A percentile compares a stretch with the other conserved stretches of the same genome.
Conservation (phyloP, 2,113 vertebrate genomes). For the Lipophrys pholis region DNA sequence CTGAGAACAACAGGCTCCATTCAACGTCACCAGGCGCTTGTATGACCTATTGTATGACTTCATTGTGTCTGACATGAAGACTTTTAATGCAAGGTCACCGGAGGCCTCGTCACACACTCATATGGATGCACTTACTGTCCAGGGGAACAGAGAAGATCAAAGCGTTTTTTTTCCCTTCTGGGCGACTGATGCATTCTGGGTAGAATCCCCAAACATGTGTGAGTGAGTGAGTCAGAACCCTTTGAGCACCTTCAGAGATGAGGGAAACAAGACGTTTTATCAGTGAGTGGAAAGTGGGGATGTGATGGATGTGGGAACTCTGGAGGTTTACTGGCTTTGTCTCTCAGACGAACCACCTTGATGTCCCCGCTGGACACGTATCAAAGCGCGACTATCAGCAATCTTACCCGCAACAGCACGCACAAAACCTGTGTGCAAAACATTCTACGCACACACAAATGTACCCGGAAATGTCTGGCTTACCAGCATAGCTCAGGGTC, state of each 20-base stretch:
- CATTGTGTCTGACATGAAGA: conserved; percentile 32
- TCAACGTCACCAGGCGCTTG: not conserved
- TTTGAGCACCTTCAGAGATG: conserved; percentile 21
- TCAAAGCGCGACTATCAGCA: conserved; percentile 15
- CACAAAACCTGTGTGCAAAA: conserved; percentile 41
- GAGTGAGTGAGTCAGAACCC: conserved; percentile 17
- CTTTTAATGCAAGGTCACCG: conserved; percentile 28
- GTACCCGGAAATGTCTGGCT: conserved; percentile 67
- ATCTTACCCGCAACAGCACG: conserved; percentile 34
- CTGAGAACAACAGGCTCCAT: conserved; percentile 44
- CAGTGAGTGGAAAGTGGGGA: not conserved
- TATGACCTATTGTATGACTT: conserved; percentile 39
- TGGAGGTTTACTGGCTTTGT: not conserved
- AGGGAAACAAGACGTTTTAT: not conserved
- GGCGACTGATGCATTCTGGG: conserved; percentile 45
- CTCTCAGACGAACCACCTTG: conserved; percentile 8
- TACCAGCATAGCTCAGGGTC: conserved; percentile 74
- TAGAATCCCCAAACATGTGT: conserved; percentile 36
- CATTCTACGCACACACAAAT: conserved; percentile 33
- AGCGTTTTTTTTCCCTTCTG: conserved; percentile 7
- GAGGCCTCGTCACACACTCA: conserved; percentile 22
- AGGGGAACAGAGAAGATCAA: conserved; percentile 38
- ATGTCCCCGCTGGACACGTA: not conserved
- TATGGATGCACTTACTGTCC: conserved; percentile 40
- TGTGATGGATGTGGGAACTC: not conserved